Evolutionary conservation across 2,113 vertebrate species (phyloP).

Genomic region (Albula goreensis): DNA sequence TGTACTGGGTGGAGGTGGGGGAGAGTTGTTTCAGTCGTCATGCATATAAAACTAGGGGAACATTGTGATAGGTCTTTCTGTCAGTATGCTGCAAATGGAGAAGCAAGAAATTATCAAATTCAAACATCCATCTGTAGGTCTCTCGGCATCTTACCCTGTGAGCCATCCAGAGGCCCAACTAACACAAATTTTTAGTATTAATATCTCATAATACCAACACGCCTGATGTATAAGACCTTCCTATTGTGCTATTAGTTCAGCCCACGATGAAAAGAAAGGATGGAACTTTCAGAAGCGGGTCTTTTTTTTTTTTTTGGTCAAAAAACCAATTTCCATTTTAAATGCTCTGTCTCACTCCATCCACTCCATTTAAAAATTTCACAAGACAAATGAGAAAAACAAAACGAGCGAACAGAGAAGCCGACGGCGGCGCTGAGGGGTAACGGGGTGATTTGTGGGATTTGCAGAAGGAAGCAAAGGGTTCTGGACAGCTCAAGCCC

Average conservation of each 20-base stretch:
- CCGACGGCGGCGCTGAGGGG: neutral
- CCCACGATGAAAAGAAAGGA: constrained; percentile 49
- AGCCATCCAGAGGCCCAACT: too few species aligned
- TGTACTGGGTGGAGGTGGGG: too few species aligned
- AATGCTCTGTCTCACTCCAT: constrained; percentile 10
- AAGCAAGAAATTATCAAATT: too few species aligned
- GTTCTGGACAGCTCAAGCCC: neutral
- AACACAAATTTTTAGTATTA: too few species aligned
- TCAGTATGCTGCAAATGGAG: too few species aligned
- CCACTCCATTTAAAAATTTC: neutral
- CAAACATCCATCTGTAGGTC: too few species aligned
- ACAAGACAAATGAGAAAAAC: neutral
- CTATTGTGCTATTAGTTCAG: constrained; percentile 64
- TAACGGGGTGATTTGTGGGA: neutral
- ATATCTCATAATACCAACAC: constrained; percentile 31
- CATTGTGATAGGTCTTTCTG: too few species aligned
- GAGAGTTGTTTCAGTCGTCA: too few species aligned
- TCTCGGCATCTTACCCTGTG: too few species aligned
- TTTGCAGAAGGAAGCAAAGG: neutral
- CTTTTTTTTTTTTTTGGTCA: neutral
- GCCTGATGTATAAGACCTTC: constrained; percentile 67
- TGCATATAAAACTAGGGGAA: too few species aligned
- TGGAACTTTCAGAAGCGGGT: neutral
- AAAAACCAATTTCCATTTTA: constrained; percentile 39
- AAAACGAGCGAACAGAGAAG: neutral